A percentile compares a stretch with the other conserved stretches of the same genome.
phyloP scores from a whole-genome alignment of 1,140 invertebrate species.

The Melitaea cinxia region DNA sequence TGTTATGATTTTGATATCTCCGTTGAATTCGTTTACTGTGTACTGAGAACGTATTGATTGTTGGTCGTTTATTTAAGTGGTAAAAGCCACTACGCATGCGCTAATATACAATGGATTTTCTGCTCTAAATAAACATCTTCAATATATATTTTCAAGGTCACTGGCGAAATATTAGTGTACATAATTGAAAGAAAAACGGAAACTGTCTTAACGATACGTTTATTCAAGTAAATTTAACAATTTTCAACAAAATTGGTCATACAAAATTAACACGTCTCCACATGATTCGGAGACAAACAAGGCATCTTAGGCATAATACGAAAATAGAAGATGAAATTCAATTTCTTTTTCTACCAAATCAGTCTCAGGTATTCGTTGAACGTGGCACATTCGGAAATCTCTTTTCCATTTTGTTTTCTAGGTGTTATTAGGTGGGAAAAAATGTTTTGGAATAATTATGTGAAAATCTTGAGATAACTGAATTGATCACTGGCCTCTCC shows the following conservation, averaged over 20 bases:
- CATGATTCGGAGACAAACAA: slow-evolving; percentile 44
- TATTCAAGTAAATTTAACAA: slow-evolving; percentile 55
- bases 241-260: slow-evolving; percentile 58
- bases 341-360: slow-evolving; percentile 70
- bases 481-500: slow-evolving; percentile 65
- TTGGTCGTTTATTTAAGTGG: slow-evolving; percentile 33
- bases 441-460: slow-evolving; percentile 22
- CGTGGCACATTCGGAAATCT: slow-evolving; percentile 49
- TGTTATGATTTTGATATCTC: slow-evolving; percentile 52
- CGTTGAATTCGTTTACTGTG: slow-evolving; percentile 43
- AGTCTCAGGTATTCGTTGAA: slow-evolving; percentile 72
- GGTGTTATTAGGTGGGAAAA: slow-evolving; percentile 19
- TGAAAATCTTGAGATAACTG: slow-evolving; percentile 11
- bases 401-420: slow-evolving; percentile 16
- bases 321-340: slow-evolving; percentile 75
- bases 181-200: slow-evolving; percentile 25
- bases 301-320: slow-evolving; percentile 60
- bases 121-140: slow-evolving; percentile 15
- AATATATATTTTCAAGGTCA: slow-evolving; percentile 51
- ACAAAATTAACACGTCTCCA: slow-evolving; percentile 37
- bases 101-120: slow-evolving; percentile 33
- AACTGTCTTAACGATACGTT: slow-evolving; percentile 27
- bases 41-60: slow-evolving; percentile 66
- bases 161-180: slow-evolving; percentile 7
- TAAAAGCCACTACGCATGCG: slow-evolving; percentile 62